phyloP scores from a whole-genome alignment of 1,140 invertebrate genomes.

The Drosophila arawakana region DNA sequence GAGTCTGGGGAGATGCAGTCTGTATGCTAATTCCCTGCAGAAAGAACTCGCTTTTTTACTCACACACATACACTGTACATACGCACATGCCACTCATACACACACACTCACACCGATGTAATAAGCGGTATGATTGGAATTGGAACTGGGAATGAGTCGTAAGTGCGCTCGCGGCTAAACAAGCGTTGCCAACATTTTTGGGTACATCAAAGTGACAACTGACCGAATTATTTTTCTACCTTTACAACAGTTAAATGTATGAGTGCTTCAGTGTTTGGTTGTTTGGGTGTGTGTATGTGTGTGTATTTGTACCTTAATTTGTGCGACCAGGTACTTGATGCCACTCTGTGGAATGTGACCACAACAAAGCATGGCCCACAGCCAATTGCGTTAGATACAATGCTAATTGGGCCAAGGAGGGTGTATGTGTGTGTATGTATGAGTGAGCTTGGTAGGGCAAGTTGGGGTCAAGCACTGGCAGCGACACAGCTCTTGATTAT shows the following conservation, averaged over 20 bases:
- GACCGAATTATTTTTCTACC: conserved; percentile 62
- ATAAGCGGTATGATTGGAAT: conserved; percentile 9
- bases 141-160: conserved; percentile 12
- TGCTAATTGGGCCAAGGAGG: conserved; percentile 69
- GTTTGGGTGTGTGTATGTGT: conserved; percentile 11
- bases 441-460: conserved; percentile 3
- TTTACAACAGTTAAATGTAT: conserved; percentile 7
- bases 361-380: conserved; percentile 73
- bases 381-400: conserved; percentile 71
- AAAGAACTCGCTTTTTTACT: conserved; percentile 35
- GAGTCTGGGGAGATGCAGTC: conserved; percentile 44
- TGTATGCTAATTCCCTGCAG: conserved; percentile 79
- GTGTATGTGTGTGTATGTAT: background rate
- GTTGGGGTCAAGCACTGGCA: background rate
- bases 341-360: conserved; percentile 44
- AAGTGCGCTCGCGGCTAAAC: conserved; percentile 64
- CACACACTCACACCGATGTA: conserved; percentile 4
- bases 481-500: conserved; percentile 51
- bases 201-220: conserved; percentile 74
- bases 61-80: background rate
- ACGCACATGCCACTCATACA: background rate
- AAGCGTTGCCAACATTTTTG: conserved; percentile 55
- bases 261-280: conserved; percentile 10
- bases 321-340: conserved; percentile 45
- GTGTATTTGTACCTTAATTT: conserved; percentile 38